These are phyloP conservation scores for Cladopsammia gracilis DNA, from an alignment of 64 coral and sea anemone genomes.

Conservation along the genomic window DNA sequence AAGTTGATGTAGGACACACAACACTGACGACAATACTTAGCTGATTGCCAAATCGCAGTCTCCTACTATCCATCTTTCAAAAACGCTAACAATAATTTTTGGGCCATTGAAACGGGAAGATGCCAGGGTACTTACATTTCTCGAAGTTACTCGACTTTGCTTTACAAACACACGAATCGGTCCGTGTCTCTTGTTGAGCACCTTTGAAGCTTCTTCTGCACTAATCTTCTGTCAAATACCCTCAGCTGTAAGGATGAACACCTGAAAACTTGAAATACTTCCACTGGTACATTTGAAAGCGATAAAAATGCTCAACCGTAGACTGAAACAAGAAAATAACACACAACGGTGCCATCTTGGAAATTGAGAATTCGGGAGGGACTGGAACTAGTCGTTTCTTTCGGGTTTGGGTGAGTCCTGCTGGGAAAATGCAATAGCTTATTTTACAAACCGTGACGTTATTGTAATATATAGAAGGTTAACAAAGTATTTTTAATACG, in stretches of 20 bases:
- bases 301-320: neutral
- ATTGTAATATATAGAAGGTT: too few species aligned
- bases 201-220: neutral
- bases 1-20: neutral
- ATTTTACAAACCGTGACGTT: too few species aligned
- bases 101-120: constrained; percentile 1
- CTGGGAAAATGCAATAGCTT: too few species aligned
- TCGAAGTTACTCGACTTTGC: neutral
- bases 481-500: too few species aligned
- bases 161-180: neutral
- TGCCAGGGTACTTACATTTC: neutral
- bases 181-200: neutral
- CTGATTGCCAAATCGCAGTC: neutral
- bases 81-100: neutral
- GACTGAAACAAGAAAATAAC: neutral
- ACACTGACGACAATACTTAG: neutral
- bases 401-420: too few species aligned
- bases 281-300: neutral
- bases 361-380: neutral
- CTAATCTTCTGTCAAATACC: neutral
- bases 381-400: neutral
- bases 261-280: neutral
- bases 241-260: neutral
- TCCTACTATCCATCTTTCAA: neutral
- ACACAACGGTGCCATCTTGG: neutral